Percentiles rank a stretch among this genome's conserved stretches.
Evolutionary conservation across 1,140 invertebrate genomes (phyloP).

Genomic region (Yoshiicerus persimilis): DNA sequence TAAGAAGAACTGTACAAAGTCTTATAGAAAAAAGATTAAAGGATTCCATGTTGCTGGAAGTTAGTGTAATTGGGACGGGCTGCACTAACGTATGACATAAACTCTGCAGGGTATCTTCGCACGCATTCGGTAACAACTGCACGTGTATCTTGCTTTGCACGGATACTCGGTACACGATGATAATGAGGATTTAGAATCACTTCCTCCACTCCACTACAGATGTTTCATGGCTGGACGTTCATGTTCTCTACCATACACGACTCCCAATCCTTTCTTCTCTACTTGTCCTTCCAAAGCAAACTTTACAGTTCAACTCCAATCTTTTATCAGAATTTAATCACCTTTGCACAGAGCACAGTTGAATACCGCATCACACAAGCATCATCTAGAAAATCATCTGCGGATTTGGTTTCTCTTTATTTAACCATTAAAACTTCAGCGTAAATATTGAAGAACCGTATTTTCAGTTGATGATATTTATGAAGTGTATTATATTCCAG

Average conservation of each 20-base stretch:
- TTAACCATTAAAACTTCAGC: too few species aligned
- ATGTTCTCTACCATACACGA: not conserved
- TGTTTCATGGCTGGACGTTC: not conserved
- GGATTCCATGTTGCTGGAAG: not conserved
- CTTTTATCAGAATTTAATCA: not conserved
- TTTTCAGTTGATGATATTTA: too few species aligned
- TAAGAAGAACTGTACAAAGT: conserved; percentile 24
- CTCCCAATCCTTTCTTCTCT: not conserved
- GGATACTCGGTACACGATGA: not conserved
- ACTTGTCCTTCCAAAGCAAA: not conserved
- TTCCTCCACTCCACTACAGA: not conserved
- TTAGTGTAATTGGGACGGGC: not conserved
- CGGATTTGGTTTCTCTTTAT: too few species aligned
- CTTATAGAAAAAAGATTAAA: not conserved
- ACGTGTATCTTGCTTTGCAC: not conserved
- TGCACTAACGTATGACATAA: not conserved
- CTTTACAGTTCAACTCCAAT: not conserved
- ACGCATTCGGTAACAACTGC: not conserved
- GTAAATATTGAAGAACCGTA: too few species aligned
- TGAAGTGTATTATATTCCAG: too few species aligned
- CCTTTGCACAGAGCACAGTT: not conserved
- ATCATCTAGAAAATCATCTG: too few species aligned
- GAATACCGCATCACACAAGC: not conserved
- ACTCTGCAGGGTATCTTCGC: not conserved
- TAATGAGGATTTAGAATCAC: not conserved